Evolutionary conservation across 1,140 invertebrate genomes (phyloP), one percentile per base, ranked within the genome.

Genomic region (Planococcus citri): DNA sequence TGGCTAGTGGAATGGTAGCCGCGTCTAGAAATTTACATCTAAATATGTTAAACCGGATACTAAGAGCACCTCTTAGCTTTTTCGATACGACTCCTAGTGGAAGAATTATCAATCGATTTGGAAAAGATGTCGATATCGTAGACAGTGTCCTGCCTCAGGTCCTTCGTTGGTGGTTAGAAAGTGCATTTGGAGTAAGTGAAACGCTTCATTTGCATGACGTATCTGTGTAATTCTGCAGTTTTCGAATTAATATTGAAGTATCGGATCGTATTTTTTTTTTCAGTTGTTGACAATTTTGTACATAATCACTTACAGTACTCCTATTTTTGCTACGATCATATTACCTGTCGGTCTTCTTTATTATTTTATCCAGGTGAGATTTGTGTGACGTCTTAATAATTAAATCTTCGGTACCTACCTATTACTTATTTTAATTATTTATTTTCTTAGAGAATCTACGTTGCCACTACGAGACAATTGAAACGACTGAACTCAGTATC

Each of bases 401-500:
- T n/a, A n/a, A n/a, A n/a, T n/a, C n/a, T n/a, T n/a, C n/a, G n/a
- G n/a, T n/a, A n/a, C n/a, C n/a, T n/a, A n/a, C n/a, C n/a, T n/a
- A n/a, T n/a, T n/a, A n/a, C n/a, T n/a, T 22, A 58, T 6, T 58
- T 58, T 58, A 8, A 58, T 58, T 3, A 3, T 4, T 58, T 4
- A 6, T 22, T 4, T 20, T 58, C 17, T 58, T 87, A 97, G 85
- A 86, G 92, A 73, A 95, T 97, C 81, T 98, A 98, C 78, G 92
- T 98, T 64, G 83, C 87, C 0, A 92, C 95, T 0, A 97, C 95
- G 1, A 80, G 96, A 25, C 96, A 99, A 77, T 78, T 99, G 70
- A 98, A 97, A 82, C 84, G 97, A 58, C 77, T 99, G 27, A 95
- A 98, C 78, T 98, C 95, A 0, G 88, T 97, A 0, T 94, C 92